These are phyloP conservation scores for Illadopsis cleaveri DNA, from an alignment of 2,113 vertebrate genomes.

Conservation along the genomic window DNA sequence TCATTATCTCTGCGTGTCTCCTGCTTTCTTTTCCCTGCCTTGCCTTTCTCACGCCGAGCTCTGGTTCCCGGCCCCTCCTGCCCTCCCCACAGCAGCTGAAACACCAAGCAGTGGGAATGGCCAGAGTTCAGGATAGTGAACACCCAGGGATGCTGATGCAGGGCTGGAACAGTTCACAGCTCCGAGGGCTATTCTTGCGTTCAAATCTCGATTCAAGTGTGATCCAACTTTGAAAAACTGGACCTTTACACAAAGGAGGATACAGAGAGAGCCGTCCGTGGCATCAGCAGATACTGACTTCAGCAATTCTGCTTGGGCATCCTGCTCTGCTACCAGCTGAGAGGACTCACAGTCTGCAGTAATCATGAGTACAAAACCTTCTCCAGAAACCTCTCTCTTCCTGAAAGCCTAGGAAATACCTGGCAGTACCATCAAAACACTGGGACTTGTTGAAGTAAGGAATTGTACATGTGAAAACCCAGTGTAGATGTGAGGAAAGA, in stretches of 20 bases:
- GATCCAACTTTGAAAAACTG: not conserved
- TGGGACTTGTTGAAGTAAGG: not conserved
- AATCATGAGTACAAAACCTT: not conserved
- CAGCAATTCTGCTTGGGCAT: not conserved
- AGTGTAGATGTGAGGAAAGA: not conserved
- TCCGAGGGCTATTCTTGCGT: not conserved
- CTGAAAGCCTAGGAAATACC: not conserved
- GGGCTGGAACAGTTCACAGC: not conserved
- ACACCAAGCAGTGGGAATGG: not conserved
- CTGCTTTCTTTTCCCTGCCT: not conserved
- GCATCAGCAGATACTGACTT: accelerated
- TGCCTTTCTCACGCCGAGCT: not conserved
- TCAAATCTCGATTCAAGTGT: not conserved
- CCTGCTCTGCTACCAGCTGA: not conserved
- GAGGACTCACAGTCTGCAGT: not conserved
- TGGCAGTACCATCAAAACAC: accelerated
- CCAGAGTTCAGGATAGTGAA: accelerated
- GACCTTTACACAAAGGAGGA: not conserved
- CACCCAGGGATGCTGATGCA: accelerated
- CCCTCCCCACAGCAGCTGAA: not conserved
- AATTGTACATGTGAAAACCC: not conserved
- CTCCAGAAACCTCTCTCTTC: not conserved
- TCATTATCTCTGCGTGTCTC: slow-evolving; percentile 56
- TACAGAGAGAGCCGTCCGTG: not conserved
- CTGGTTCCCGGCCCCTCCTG: not conserved